phyloP scores from a whole-genome alignment of 1,140 invertebrate species.

The Brachystomella parvula region DNA sequence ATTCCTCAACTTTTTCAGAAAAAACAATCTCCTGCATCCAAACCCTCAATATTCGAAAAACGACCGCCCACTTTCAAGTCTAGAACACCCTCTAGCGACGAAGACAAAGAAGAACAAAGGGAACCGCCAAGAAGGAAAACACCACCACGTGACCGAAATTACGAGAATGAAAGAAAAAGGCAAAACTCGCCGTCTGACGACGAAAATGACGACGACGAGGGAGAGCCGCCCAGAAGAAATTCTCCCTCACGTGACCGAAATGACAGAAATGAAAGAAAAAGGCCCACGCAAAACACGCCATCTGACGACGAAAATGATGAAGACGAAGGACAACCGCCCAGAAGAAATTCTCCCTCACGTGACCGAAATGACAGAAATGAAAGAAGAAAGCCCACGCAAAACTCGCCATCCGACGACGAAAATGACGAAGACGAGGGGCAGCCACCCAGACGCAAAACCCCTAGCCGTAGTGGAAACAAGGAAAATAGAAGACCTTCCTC shows the following conservation, averaged over 20 bases:
- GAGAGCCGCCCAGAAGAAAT: neutral
- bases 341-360: neutral
- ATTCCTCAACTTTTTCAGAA: neutral
- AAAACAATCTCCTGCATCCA: neutral
- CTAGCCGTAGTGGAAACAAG: neutral
- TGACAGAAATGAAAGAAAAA: neutral
- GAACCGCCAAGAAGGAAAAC: neutral
- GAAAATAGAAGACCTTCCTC: neutral
- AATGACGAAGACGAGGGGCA: neutral
- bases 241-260: neutral
- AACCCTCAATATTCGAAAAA: neutral
- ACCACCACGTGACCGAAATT: neutral
- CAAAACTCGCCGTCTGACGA: neutral
- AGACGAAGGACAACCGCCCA: neutral
- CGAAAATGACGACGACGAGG: neutral
- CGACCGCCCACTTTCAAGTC: neutral
- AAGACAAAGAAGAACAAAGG: neutral
- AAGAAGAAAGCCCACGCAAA: neutral
- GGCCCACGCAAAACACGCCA: neutral
- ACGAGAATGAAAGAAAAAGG: neutral
- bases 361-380: neutral
- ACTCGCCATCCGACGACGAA: neutral
- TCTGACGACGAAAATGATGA: neutral
- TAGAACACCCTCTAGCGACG: neutral
- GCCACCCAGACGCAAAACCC: neutral